Conservation (phyloP, 2,113 vertebrate species). For the Todiramphus saurophagus region DNA sequence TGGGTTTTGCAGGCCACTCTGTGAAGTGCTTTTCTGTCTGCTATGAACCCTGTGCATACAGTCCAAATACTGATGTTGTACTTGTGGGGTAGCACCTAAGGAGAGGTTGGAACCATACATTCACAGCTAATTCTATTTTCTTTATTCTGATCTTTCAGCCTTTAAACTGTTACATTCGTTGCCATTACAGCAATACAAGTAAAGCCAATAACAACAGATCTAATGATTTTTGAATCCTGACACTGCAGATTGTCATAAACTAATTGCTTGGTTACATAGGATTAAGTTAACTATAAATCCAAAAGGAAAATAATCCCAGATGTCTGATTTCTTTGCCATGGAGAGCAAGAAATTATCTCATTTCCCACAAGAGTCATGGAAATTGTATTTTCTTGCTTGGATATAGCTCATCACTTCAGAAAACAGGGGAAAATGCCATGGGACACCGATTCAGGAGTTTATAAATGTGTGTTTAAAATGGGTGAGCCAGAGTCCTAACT, state of each 20-base stretch:
- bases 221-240: background rate
- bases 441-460: background rate
- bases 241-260: background rate
- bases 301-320: background rate
- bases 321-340: background rate
- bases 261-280: background rate
- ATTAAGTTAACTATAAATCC: background rate
- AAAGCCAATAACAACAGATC: background rate
- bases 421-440: background rate
- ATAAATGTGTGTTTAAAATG: background rate
- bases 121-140: background rate
- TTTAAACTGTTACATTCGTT: background rate
- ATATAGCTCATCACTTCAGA: background rate
- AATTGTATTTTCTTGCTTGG: background rate
- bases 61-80: background rate
- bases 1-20: background rate
- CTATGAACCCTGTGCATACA: background rate
- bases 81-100: fast-evolving
- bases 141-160: background rate
- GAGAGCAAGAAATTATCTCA: background rate
- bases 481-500: background rate
- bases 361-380: background rate
- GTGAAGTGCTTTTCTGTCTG: background rate
- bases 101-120: background rate
- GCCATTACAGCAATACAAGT: background rate